These are phyloP conservation scores for Callithrix jacchus DNA, from an alignment of 2,113 vertebrate species.

Conservation along the genomic window DNA sequence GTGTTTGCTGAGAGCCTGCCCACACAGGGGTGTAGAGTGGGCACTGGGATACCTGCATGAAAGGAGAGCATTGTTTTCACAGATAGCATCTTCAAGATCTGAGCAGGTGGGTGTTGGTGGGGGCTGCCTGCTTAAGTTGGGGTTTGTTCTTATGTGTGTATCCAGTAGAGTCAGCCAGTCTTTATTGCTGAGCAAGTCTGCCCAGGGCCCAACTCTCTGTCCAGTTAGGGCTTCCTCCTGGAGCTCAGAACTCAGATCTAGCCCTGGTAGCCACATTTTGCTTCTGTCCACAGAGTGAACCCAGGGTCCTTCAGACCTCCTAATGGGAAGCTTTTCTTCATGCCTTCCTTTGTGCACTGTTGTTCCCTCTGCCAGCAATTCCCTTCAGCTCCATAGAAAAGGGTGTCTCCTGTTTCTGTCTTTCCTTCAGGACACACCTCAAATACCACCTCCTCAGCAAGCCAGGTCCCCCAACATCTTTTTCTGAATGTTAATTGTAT, in stretches of 20 bases:
- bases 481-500: background rate
- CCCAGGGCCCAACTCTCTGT: background rate
- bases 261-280: background rate
- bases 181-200: background rate
- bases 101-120: background rate
- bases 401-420: background rate
- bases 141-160: background rate
- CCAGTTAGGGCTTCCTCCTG: background rate
- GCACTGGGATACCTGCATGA: background rate
- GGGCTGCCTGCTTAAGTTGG: background rate
- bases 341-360: background rate
- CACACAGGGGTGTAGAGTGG: background rate
- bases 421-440: background rate
- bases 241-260: background rate
- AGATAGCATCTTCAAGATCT: background rate
- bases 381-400: background rate
- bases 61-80: constrained; percentile 48
- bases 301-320: background rate
- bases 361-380: background rate
- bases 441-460: background rate
- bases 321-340: background rate
- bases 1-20: background rate
- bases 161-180: background rate
- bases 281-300: background rate
- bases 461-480: background rate